Percentiles rank a stretch among this genome's conserved stretches.
phyloP scores from a whole-genome alignment of 2,113 vertebrate species.

The Reinhardtius hippoglossoides region DNA sequence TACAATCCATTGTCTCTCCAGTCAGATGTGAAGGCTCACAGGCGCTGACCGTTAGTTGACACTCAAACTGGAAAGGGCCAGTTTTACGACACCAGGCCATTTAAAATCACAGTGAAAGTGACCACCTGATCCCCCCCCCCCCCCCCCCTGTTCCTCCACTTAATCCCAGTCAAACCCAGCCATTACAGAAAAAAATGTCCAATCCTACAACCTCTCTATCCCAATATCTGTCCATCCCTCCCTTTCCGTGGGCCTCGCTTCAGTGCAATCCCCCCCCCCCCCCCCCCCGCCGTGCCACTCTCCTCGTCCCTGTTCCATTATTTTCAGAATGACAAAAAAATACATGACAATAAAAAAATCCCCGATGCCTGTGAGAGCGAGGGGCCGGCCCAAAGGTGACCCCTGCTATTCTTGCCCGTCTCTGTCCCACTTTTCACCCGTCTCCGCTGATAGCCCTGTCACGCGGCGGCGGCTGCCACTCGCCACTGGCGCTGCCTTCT shows the following conservation, averaged over 20 bases:
- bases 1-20: conserved; percentile 11
- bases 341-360: conserved; percentile 62
- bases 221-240: conserved; percentile 40
- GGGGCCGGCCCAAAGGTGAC: conserved; percentile 68
- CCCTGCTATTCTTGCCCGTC: conserved; percentile 67
- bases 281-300: background rate
- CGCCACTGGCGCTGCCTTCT: conserved; percentile 18
- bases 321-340: conserved; percentile 60
- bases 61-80: background rate
- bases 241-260: conserved; percentile 14
- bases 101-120: conserved; percentile 21
- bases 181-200: conserved; percentile 65
- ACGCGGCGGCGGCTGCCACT: conserved; percentile 31
- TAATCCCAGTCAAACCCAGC: conserved; percentile 76
- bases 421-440: conserved; percentile 57
- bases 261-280: conserved; percentile 15
- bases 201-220: conserved; percentile 36
- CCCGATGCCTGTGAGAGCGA: conserved; percentile 44
- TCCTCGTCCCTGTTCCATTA: conserved; percentile 59
- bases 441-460: conserved; percentile 63
- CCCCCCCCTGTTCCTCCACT: conserved; percentile 17
- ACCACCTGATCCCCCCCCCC: conserved; percentile 45
- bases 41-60: conserved; percentile 2
- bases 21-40: conserved; percentile 8
- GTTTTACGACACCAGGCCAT: background rate